Evolutionary conservation across 1,140 invertebrate species (phyloP), one percentile per base, ranked within the genome.

Genomic region (Paralvinella palmiformis): DNA sequence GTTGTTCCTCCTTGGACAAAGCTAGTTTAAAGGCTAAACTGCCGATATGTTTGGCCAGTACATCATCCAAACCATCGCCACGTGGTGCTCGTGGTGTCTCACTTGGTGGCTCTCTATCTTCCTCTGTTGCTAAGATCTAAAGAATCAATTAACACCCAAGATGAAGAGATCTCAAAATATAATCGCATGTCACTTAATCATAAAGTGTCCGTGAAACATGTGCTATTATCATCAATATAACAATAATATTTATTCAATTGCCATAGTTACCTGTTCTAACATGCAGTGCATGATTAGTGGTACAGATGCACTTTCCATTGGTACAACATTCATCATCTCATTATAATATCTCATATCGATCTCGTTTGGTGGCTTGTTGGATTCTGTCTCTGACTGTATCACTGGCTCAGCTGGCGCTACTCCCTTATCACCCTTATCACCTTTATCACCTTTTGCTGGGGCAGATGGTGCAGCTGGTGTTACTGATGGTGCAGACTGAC

Each of bases 321-420:
- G 80, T 32, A 81, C 63, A 59, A 68, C 67, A 60, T 74, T 75
- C 74, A 81, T 75, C 59, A 81, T 59, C 48, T 80, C 78, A 69
- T 76, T 79, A 66, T 81, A 81, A 62, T 73, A 78, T 41, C 78
- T 65, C 73, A 77, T 79, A 58, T 81, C 78, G 4, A 72, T 69
- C 7, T 57, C 55, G 5, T 27, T 31, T 20, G 29, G 29, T 20
- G 35, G 24, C n/a, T n/a, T n/a, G n/a, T n/a, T n/a, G n/a, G n/a
- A n/a, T 6, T 57, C 33, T 0, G 29, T 7, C 55, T 57, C 55
- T 2, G 48, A 10, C 17, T 52, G 48, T 10, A 22, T 52, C 0
- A 29, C 31, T 20, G 48, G 24, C 48, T 52, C 48, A 22, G 48
- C 48, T 29, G 31, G 48, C 48, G 24, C 31, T 10, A 27, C 48